A percentile compares a stretch with the other conserved stretches of the same genome.
phyloP scores from a whole-genome alignment of 2,113 vertebrate species.

The Peromyscus californicus region DNA sequence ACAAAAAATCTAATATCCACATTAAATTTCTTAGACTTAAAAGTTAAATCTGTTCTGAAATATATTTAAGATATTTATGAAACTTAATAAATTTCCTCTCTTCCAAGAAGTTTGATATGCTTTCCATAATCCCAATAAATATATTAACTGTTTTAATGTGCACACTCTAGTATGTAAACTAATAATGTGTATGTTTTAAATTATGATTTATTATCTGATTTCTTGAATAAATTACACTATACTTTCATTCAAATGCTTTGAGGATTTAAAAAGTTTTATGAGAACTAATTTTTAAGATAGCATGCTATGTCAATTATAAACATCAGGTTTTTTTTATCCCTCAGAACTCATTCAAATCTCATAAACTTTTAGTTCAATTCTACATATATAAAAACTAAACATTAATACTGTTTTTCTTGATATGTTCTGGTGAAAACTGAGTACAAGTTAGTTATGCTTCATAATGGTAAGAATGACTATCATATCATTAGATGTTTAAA shows the following conservation, averaged over 20 bases:
- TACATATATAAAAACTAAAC: background rate
- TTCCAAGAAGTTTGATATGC: background rate
- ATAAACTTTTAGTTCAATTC: background rate
- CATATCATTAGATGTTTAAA: background rate
- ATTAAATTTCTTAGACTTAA: conserved; percentile 7
- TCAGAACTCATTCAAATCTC: background rate
- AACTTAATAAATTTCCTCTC: background rate
- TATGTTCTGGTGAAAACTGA: background rate
- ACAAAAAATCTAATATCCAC: background rate
- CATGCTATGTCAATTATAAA: background rate
- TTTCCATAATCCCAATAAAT: background rate
- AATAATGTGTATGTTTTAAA: background rate
- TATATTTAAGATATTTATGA: conserved; percentile 25
- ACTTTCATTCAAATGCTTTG: background rate
- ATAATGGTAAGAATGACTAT: background rate
- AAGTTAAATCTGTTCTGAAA: conserved; percentile 33
- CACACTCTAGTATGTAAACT: background rate
- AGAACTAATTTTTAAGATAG: background rate
- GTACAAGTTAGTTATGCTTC: rapidly evolving
- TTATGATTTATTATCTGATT: background rate
- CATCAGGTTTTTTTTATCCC: background rate
- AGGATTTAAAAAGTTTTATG: background rate
- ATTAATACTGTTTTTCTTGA: background rate
- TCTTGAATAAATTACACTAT: background rate
- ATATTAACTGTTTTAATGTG: conserved; percentile 15